A percentile compares a stretch with the other conserved stretches of the same genome.
Evolutionary conservation across 2,113 vertebrate species (phyloP).

Genomic region (Boulengerochromis microlepis): DNA sequence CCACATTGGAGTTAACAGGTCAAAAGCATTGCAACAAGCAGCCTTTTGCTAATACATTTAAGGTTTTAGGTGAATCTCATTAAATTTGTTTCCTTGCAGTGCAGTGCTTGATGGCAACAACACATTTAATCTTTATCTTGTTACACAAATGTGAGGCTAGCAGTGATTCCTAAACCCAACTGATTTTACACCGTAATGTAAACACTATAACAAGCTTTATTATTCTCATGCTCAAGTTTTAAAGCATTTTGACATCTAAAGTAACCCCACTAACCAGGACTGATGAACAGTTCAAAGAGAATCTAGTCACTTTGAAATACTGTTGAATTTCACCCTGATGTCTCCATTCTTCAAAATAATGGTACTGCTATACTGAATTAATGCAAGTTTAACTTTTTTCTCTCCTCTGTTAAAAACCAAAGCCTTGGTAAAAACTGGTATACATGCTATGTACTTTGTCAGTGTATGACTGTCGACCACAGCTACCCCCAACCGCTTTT

Average conservation of each 20-base stretch:
- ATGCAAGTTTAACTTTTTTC: background rate
- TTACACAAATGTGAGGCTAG: background rate
- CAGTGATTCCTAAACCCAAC: background rate
- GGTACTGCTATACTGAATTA: background rate
- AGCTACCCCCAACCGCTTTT: background rate
- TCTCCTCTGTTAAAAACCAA: background rate
- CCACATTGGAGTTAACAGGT: background rate
- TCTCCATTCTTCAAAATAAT: background rate
- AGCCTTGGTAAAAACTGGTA: background rate
- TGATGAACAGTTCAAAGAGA: background rate
- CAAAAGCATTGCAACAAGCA: background rate
- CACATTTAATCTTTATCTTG: background rate
- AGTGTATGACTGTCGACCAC: background rate
- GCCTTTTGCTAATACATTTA: background rate
- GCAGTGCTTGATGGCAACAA: background rate
- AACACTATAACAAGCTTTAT: background rate
- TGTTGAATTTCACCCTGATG: background rate
- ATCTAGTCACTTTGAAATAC: conserved; percentile 20
- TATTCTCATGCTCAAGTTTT: background rate
- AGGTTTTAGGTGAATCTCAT: background rate
- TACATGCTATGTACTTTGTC: background rate
- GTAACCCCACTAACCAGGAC: background rate
- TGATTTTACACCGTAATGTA: background rate
- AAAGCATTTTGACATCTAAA: no score
- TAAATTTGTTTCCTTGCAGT: background rate